phyloP scores from a whole-genome alignment of 2,888 invertebrate species.

The Tenthredo mesomela region DNA sequence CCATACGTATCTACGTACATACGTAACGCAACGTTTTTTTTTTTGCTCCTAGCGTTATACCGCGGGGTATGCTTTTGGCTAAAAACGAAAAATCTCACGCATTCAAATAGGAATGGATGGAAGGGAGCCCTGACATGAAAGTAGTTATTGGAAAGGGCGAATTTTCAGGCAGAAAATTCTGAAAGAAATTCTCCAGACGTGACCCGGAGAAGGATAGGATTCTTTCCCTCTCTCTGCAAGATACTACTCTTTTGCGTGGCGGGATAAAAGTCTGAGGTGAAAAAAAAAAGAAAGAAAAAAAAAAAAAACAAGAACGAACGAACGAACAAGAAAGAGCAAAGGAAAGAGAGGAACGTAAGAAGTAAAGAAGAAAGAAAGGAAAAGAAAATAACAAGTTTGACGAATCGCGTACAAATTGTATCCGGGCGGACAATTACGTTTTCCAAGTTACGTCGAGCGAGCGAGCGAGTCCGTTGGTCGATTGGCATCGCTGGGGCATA shows the following conservation, averaged over 20 bases:
- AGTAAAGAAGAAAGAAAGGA: background rate
- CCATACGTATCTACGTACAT: slow-evolving; percentile 19
- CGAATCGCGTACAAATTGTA: slow-evolving; percentile 49
- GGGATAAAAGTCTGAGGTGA: background rate
- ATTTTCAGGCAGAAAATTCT: slow-evolving; percentile 45
- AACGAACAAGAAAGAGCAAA: background rate
- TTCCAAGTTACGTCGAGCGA: slow-evolving; percentile 42
- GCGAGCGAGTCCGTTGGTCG: slow-evolving; percentile 26
- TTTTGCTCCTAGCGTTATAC: background rate
- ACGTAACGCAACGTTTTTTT: slow-evolving; percentile 1
- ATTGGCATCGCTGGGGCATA: slow-evolving; percentile 42
- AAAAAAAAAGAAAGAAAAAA: background rate
- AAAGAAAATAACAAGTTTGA: slow-evolving; percentile 47
- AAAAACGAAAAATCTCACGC: slow-evolving; percentile 44
- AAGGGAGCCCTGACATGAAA: slow-evolving; percentile 40
- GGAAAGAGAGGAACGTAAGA: background rate
- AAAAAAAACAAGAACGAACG: background rate
- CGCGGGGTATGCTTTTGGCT: slow-evolving; percentile 20
- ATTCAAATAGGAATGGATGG: slow-evolving; percentile 41
- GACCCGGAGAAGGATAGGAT: slow-evolving; percentile 25
- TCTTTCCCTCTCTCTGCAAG: background rate
- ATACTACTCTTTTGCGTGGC: background rate
- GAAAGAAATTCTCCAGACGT: slow-evolving; percentile 45
- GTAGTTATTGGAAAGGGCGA: slow-evolving; percentile 50
- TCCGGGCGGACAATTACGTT: slow-evolving; percentile 46